Evolutionary conservation across 2,113 vertebrate genomes (phyloP).

Genomic region (Sphyrna mokarran): DNA sequence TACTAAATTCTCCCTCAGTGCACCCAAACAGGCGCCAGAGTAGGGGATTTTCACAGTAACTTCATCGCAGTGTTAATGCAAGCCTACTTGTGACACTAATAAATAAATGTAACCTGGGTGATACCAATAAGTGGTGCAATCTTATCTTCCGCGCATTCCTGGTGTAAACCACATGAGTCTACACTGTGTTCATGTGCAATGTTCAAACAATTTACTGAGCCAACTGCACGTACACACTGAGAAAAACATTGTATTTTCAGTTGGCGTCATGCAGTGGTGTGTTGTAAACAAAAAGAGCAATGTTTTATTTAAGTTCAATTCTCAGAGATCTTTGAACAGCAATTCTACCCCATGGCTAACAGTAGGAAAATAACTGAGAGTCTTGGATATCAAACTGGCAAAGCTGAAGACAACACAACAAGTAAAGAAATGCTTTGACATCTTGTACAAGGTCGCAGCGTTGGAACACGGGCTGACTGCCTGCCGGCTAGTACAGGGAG

Average conservation of each 20-base stretch:
- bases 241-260: not conserved
- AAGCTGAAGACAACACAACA: not conserved
- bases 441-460: not conserved
- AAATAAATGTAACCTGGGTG: no score
- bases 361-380: not conserved
- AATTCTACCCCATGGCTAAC: not conserved
- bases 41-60: no score
- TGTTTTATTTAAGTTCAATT: conserved; percentile 20
- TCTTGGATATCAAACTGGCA: not conserved
- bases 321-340: not conserved
- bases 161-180: no score
- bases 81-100: no score
- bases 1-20: no score
- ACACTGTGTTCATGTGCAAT: not conserved
- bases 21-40: no score
- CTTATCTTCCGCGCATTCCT: not conserved
- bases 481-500: not conserved
- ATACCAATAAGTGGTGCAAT: not conserved
- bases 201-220: not conserved
- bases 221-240: not conserved
- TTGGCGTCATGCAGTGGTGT: not conserved
- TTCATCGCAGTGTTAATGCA: no score
- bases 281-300: not conserved
- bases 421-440: not conserved
- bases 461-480: not conserved